These are phyloP conservation scores for Cirrhinus mrigala DNA, from an alignment of 2,797 vertebrate genomes.

Conservation along the genomic window DNA sequence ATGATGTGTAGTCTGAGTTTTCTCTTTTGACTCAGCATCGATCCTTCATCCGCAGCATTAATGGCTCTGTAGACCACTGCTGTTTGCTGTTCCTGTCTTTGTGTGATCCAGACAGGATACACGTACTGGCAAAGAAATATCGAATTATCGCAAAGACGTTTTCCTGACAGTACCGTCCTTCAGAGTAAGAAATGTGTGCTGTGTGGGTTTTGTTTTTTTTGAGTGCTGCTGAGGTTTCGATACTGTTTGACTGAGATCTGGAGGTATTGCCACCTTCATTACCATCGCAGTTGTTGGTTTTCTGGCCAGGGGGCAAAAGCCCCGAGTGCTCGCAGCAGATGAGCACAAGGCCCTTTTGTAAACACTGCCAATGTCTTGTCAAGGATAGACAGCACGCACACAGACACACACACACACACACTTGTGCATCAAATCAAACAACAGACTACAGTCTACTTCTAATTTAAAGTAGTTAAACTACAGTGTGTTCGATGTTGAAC, in stretches of 20 bases:
- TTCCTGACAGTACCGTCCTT: constrained; percentile 30
- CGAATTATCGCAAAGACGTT: constrained; percentile 44
- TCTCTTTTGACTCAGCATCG: constrained; percentile 64
- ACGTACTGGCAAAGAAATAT: constrained; percentile 48
- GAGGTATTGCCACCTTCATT: constrained; percentile 54
- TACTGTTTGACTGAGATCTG: constrained; percentile 47
- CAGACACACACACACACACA: constrained; percentile 3
- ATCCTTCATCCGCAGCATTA: constrained; percentile 58
- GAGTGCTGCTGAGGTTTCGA: constrained; percentile 42
- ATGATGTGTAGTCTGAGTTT: constrained; percentile 58
- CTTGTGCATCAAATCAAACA: background rate
- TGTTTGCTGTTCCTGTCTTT: constrained; percentile 47
- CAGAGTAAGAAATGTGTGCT: constrained; percentile 23
- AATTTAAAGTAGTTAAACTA: constrained; percentile 1
- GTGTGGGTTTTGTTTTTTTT: constrained; percentile 47
- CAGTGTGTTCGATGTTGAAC: background rate
- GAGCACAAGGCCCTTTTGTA: constrained; percentile 63
- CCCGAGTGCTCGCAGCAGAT: constrained; percentile 46
- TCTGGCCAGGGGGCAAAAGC: constrained; percentile 54
- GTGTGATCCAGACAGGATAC: constrained; percentile 46
- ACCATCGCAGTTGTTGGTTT: constrained; percentile 53
- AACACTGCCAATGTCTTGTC: constrained; percentile 59
- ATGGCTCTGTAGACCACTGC: constrained; percentile 52
- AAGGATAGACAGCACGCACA: constrained; percentile 46
- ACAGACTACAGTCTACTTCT: background rate